These are phyloP conservation scores for Zeuzera pyrina DNA, from an alignment of 2,888 invertebrate genomes.

Conservation along the genomic window DNA sequence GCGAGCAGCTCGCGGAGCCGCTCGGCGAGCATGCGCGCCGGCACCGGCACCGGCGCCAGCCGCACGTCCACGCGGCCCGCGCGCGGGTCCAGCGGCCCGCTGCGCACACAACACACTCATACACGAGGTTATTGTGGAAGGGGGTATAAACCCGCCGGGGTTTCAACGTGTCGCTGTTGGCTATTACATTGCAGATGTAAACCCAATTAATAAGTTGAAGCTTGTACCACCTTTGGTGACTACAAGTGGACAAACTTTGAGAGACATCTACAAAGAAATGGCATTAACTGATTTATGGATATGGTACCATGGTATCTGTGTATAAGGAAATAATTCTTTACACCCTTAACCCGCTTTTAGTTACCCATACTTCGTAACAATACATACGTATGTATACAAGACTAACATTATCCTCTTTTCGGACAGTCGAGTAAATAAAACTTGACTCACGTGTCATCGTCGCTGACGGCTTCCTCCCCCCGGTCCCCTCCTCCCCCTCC, in stretches of 20 bases:
- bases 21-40: conserved; percentile 69
- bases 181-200: too few relatives aligned
- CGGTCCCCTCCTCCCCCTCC: conserved; percentile 6
- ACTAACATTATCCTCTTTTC: too few relatives aligned
- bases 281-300: too few relatives aligned
- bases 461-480: too few relatives aligned
- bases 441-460: not conserved
- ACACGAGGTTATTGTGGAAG: too few relatives aligned
- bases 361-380: too few relatives aligned
- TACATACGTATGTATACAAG: too few relatives aligned
- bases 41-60: conserved; percentile 79
- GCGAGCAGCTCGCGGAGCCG: conserved; percentile 66
- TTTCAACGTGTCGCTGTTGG: too few relatives aligned
- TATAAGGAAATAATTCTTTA: not conserved
- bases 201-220: not conserved
- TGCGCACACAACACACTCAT: not conserved
- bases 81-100: conserved; percentile 77
- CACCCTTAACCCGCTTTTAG: too few relatives aligned
- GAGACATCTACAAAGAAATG: not conserved
- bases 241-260: not conserved
- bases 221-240: not conserved
- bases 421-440: not conserved
- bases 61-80: conserved; percentile 85
- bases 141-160: too few relatives aligned
- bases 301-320: too few relatives aligned